These are phyloP conservation scores for Lypha dubia DNA, from an alignment of 2,888 invertebrate genomes.

Conservation along the genomic window DNA sequence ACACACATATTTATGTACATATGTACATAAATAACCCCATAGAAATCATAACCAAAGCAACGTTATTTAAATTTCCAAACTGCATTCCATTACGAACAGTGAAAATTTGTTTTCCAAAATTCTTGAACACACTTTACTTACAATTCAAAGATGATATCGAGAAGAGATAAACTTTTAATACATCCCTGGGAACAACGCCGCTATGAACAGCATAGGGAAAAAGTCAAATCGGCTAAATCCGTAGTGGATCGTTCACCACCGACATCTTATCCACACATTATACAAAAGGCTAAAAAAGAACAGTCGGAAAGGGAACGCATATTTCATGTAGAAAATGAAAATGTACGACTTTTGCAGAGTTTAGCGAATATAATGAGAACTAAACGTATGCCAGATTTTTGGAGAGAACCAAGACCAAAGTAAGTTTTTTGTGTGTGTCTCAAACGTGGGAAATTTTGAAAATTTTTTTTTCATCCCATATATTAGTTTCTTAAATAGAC, in stretches of 20 bases:
- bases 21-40: constrained; percentile 29
- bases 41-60: constrained; percentile 72
- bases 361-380: constrained; percentile 87
- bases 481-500: constrained; percentile 80
- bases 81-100: constrained; percentile 1
- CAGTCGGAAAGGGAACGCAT: constrained; percentile 88
- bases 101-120: constrained; percentile 12
- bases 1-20: not conserved
- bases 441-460: constrained; percentile 78
- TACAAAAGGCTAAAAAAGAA: constrained; percentile 87
- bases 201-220: constrained; percentile 88
- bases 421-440: constrained; percentile 78
- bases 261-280: constrained; percentile 86
- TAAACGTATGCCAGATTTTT: constrained; percentile 88
- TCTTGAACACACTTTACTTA: constrained; percentile 5
- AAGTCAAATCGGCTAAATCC: constrained; percentile 87
- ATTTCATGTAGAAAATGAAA: constrained; percentile 87
- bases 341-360: constrained; percentile 88
- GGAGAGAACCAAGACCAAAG: constrained; percentile 87
- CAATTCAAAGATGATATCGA: constrained; percentile 85
- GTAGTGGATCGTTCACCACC: constrained; percentile 88
- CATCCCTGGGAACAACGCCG: constrained; percentile 89
- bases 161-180: constrained; percentile 88
- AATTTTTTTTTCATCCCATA: not conserved
- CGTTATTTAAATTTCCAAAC: constrained; percentile 12